Percentiles rank a stretch among this genome's conserved stretches.
Evolutionary conservation across 2,113 vertebrate genomes (phyloP).

Genomic region (Eptesicus fuscus): DNA sequence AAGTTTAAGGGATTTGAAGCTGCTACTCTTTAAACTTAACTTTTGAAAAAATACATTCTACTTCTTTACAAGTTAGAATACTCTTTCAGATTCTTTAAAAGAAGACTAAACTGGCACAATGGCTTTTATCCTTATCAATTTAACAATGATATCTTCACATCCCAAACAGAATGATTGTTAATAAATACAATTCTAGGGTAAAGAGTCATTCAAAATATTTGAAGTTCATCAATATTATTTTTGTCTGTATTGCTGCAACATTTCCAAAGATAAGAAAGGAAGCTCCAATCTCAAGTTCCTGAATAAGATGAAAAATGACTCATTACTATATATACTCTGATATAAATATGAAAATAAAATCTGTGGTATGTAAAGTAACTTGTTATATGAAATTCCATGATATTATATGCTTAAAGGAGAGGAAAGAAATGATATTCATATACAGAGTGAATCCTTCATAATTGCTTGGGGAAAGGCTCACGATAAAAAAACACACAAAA

Average conservation of each 20-base stretch:
- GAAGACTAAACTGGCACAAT: background rate
- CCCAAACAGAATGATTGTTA: background rate
- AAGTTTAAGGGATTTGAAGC: background rate
- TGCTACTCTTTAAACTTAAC: background rate
- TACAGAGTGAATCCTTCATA: background rate
- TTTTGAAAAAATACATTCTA: background rate
- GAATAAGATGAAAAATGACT: background rate
- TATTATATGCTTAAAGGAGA: background rate
- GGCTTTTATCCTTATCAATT: background rate
- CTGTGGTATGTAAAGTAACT: background rate
- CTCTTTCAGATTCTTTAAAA: background rate
- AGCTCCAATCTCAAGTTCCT: background rate
- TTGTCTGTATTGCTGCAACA: background rate
- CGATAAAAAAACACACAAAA: background rate
- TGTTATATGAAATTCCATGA: background rate
- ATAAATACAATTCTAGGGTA: background rate
- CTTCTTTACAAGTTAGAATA: background rate
- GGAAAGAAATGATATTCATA: background rate
- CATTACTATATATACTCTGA: background rate
- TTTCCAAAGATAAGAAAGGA: background rate
- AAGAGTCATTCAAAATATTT: conserved; percentile 17
- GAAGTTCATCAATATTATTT: background rate
- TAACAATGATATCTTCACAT: background rate
- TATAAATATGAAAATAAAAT: conserved; percentile 6
- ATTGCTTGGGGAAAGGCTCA: background rate